Conservation (phyloP, 1,140 invertebrate species). For the Neodiprion fabricii region DNA sequence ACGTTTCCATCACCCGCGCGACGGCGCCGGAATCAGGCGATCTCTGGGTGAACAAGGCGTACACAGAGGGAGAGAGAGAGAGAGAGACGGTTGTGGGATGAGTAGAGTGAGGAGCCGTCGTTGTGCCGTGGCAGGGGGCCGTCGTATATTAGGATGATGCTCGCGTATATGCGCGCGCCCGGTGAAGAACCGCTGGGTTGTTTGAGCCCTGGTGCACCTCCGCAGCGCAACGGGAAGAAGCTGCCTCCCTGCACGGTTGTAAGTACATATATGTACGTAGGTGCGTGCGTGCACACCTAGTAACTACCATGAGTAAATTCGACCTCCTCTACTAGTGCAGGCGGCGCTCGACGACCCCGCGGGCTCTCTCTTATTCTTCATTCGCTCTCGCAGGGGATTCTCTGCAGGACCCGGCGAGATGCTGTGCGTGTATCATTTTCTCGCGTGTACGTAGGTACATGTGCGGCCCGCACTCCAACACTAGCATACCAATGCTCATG, state of each 20-base stretch:
- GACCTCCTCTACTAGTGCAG: neutral
- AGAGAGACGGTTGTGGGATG: neutral
- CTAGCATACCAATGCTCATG: neutral
- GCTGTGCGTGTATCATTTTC: too few species aligned
- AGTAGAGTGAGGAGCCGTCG: neutral
- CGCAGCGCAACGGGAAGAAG: neutral
- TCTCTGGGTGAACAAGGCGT: constrained; percentile 1
- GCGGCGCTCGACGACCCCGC: neutral
- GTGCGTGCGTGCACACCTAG: neutral
- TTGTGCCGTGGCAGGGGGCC: constrained; percentile 3
- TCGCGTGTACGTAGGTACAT: neutral
- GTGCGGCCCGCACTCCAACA: neutral
- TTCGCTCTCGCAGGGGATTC: too few species aligned
- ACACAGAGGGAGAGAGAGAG: neutral
- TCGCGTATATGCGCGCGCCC: neutral
- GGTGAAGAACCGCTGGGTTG: neutral
- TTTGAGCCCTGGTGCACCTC: neutral
- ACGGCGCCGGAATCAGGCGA: neutral
- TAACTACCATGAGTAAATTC: neutral
- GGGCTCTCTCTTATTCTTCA: too few species aligned
- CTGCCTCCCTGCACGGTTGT: neutral
- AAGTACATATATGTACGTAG: neutral
- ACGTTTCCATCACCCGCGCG: too few species aligned
- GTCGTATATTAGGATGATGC: constrained; percentile 7
- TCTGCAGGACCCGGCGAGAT: too few species aligned